Conservation (phyloP, 2,888 invertebrate species). For the Gastrophysa polygoni region DNA sequence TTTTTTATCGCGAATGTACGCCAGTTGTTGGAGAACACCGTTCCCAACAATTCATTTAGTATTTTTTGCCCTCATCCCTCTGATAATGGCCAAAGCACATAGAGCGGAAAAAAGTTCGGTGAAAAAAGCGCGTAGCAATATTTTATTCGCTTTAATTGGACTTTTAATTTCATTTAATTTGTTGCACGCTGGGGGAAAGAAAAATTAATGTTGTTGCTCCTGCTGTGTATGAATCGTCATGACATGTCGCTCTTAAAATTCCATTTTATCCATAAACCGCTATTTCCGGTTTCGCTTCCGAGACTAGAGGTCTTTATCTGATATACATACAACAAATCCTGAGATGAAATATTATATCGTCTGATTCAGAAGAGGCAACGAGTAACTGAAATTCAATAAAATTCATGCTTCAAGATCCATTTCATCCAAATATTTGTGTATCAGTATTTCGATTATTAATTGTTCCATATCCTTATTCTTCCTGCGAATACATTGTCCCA, state of each 20-base stretch:
- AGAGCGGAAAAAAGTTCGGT: slow-evolving; percentile 3
- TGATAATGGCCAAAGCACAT: slow-evolving; percentile 11
- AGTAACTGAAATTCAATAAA: too few species aligned
- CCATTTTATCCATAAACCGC: background rate
- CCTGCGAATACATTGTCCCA: too few species aligned
- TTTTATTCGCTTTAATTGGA: slow-evolving; percentile 21
- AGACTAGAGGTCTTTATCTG: too few species aligned
- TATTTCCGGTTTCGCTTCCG: background rate
- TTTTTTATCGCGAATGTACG: background rate
- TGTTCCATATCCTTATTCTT: too few species aligned
- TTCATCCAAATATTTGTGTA: too few species aligned
- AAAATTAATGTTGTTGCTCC: slow-evolving; percentile 9
- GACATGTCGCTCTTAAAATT: slow-evolving; percentile 10
- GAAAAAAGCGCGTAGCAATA: slow-evolving; percentile 4
- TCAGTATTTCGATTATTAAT: too few species aligned
- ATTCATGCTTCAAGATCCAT: too few species aligned
- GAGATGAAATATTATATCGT: too few species aligned
- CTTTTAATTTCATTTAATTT: slow-evolving; percentile 22
- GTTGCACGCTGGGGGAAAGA: slow-evolving; percentile 7
- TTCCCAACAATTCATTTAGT: slow-evolving; percentile 6
- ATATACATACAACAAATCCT: too few species aligned
- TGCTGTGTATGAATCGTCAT: slow-evolving; percentile 4
- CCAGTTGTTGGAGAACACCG: background rate
- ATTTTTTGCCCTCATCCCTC: background rate
- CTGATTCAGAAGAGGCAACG: too few species aligned